Conservation (phyloP, 2,797 vertebrate genomes). For the Vireo griseus region DNA sequence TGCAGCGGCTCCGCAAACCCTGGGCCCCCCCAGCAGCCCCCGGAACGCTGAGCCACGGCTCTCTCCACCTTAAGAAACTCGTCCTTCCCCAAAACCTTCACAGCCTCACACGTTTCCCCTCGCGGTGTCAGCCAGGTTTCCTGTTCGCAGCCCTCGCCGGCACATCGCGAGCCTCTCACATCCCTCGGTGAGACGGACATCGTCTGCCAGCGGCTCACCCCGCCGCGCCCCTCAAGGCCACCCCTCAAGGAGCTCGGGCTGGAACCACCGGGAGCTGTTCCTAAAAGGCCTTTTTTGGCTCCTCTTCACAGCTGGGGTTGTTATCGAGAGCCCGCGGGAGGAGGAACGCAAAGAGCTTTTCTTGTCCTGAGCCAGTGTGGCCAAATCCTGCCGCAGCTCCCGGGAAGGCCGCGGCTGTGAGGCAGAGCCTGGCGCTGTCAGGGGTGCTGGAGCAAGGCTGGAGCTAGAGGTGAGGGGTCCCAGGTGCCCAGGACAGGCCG, state of each 20-base stretch:
- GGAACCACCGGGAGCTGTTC: not conserved
- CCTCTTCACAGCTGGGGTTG: not conserved
- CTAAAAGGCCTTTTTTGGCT: not conserved
- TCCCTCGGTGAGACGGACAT: not conserved
- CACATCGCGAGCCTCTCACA: not conserved
- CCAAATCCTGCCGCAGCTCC: not conserved
- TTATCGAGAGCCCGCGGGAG: not conserved
- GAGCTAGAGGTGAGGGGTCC: not conserved
- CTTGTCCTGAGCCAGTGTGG: accelerated
- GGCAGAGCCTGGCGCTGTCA: not conserved
- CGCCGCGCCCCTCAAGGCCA: accelerated
- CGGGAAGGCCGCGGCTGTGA: not conserved
- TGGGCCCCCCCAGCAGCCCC: not conserved
- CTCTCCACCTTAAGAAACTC: not conserved
- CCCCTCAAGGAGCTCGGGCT: not conserved
- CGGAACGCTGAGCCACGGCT: accelerated
- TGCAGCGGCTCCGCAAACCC: not conserved
- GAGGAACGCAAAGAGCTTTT: not conserved
- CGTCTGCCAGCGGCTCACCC: accelerated
- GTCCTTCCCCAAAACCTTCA: not conserved
- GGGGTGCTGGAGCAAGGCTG: not conserved
- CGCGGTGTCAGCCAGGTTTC: not conserved
- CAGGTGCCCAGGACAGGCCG: accelerated
- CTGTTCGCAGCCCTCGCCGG: not conserved
- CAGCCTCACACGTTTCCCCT: not conserved